These are phyloP conservation scores for Colletes gigas DNA, from an alignment of 1,140 invertebrate genomes.

Conservation along the genomic window DNA sequence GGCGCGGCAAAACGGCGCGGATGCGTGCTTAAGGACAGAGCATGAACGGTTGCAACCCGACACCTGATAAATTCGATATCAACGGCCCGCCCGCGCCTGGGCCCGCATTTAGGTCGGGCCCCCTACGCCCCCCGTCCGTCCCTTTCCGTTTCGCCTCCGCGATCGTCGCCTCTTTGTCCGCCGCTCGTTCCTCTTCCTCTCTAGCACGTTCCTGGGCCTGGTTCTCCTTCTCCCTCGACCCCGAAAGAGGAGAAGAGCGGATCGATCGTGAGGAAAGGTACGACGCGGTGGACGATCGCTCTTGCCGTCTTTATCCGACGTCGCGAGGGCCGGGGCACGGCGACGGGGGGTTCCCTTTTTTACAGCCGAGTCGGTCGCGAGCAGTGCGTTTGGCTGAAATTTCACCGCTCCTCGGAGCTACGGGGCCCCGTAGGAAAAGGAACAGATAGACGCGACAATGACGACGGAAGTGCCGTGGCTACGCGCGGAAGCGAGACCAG, in stretches of 20 bases:
- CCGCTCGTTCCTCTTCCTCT: slow-evolving; percentile 11
- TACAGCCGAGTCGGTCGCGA: slow-evolving; percentile 61
- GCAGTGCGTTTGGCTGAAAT: slow-evolving; percentile 72
- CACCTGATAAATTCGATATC: slow-evolving; percentile 79
- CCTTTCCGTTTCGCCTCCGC: slow-evolving; percentile 10
- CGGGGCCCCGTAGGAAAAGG: slow-evolving; percentile 42
- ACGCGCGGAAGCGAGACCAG: no score
- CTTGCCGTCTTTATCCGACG: slow-evolving; percentile 69
- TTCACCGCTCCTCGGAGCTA: slow-evolving; percentile 66
- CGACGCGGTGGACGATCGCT: slow-evolving; percentile 51
- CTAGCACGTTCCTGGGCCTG: slow-evolving; percentile 8
- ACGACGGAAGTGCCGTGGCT: slow-evolving; percentile 40
- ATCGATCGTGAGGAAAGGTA: slow-evolving; percentile 56
- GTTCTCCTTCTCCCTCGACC: slow-evolving; percentile 26
- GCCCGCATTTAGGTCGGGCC: slow-evolving; percentile 62
- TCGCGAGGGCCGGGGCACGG: slow-evolving; percentile 42
- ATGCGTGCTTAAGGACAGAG: slow-evolving; percentile 67
- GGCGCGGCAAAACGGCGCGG: slow-evolving; percentile 70
- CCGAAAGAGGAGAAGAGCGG: slow-evolving; percentile 31
- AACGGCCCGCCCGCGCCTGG: slow-evolving; percentile 69
- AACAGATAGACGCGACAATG: slow-evolving; percentile 52
- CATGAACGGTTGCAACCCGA: slow-evolving; percentile 71
- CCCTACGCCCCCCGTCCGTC: neutral
- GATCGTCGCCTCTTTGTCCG: slow-evolving; percentile 32
- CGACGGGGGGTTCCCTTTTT: slow-evolving; percentile 61